A percentile compares a stretch with the other conserved stretches of the same genome.
phyloP scores from a whole-genome alignment of 2,888 invertebrate species.

The Omphaloscelis lunosa region DNA sequence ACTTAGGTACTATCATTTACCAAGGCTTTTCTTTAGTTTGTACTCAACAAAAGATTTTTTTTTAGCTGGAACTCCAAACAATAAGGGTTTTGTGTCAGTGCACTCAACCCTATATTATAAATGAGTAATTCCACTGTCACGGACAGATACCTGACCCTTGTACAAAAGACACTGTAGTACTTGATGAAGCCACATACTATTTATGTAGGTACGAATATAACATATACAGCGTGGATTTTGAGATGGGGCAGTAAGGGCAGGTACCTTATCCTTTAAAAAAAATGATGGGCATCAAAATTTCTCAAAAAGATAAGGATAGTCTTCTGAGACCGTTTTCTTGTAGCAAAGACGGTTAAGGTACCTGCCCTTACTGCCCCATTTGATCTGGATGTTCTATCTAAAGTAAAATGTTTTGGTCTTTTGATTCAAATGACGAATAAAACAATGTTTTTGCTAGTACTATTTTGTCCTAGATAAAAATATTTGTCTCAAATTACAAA shows the following conservation, averaged over 20 bases:
- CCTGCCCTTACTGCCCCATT: too few species aligned
- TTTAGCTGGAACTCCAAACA: background rate
- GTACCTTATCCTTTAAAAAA: too few species aligned
- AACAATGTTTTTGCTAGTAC: too few species aligned
- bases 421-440: background rate
- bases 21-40: background rate
- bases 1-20: background rate
- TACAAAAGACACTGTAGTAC: slow-evolving; percentile 18
- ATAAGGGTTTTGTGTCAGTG: background rate
- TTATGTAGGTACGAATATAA: background rate
- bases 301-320: too few species aligned
- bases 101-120: slow-evolving; percentile 4
- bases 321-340: too few species aligned
- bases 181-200: background rate
- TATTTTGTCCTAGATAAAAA: background rate
- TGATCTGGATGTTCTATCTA: background rate
- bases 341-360: too few species aligned
- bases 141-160: slow-evolving; percentile 30
- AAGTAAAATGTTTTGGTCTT: background rate
- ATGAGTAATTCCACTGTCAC: slow-evolving; percentile 28
- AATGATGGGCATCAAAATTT: too few species aligned
- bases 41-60: background rate
- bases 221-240: too few species aligned
- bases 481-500: background rate
- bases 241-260: too few species aligned